Base-by-base conservation (phyloP, 2,888 invertebrate species). In the Mythimna lalbum region DNA sequence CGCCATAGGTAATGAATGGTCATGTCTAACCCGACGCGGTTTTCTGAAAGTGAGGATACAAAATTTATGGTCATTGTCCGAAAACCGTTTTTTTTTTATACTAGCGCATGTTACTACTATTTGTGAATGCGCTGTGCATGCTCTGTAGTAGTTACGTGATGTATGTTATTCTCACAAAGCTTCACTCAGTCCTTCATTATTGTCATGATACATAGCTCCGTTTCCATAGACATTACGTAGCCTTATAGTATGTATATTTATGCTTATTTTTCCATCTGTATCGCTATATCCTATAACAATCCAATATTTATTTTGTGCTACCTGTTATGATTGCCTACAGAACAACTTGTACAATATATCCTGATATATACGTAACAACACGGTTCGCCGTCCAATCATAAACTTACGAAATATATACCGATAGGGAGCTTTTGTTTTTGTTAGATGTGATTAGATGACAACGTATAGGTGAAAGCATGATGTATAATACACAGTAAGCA, bases 381-480 rank as follows among this genome's bases (percentile, higher is more conserved):
- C 75, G 73, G 71, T 74, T 75, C 72, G 78, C 81, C 77, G 68
- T 84, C 68, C 61, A 78, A 76, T 78, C 65, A 75, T 84, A 73
- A 73, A 78, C 77, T 69, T 65, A 70, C 78, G 68, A 77, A 65
- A 76, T 72, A 77, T 71, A 79, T 77, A 86, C 73, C 70, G 80
- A 85, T 90, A 90, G 89, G 87, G 84, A 86, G 91, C 91, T 92
- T 91, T 83, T 90, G 89, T 90, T 88, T 39, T 81, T 84, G 86
- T 87, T 89, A 88, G 88, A 86, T 87, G 88, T 88, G 86, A 89
- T 90, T 92, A 92, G 90, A 90, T 88, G 87, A 88, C 81, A 86
- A 86, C 83, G 63, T 89, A 82, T 90, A 91, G 91, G 92, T 88
- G 88, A 91, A 85, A 86, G 93, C 94, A 93, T 93, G 93, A 89